Evolutionary conservation across 2,113 vertebrate species (phyloP).

Genomic region (Rhea pennata): DNA sequence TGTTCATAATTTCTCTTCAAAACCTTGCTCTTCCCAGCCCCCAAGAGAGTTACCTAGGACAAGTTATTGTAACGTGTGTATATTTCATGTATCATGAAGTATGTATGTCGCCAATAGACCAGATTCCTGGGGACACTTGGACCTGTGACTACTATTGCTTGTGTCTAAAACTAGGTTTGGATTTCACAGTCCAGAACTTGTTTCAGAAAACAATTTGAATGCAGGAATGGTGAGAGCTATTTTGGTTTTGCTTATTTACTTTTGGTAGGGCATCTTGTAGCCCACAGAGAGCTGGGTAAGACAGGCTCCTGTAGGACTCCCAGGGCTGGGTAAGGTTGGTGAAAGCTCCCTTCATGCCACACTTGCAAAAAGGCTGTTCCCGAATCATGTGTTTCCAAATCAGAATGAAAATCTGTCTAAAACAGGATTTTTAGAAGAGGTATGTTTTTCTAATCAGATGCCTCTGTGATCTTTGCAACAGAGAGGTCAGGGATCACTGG

Average conservation of each 20-base stretch:
- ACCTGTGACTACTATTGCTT: not conserved
- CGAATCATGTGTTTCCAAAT: not conserved
- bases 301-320: not conserved
- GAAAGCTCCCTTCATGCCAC: not conserved
- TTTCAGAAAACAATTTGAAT: not conserved
- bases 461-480: constrained; percentile 39
- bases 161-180: not conserved
- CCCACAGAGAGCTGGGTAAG: not conserved
- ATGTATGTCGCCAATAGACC: not conserved
- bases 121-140: not conserved
- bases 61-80: not conserved
- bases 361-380: not conserved
- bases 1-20: not conserved
- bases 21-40: not conserved
- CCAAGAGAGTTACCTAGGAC: not conserved
- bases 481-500: constrained; percentile 12
- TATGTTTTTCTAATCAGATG: constrained; percentile 11
- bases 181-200: not conserved
- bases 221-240: not conserved
- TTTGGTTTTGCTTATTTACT: not conserved
- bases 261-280: not conserved
- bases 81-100: not conserved
- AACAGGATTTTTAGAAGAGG: constrained; percentile 52
- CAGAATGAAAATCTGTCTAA: not conserved
- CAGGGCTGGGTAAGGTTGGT: not conserved